phyloP scores from a whole-genome alignment of 2,113 vertebrate genomes.

The Channa argus region DNA sequence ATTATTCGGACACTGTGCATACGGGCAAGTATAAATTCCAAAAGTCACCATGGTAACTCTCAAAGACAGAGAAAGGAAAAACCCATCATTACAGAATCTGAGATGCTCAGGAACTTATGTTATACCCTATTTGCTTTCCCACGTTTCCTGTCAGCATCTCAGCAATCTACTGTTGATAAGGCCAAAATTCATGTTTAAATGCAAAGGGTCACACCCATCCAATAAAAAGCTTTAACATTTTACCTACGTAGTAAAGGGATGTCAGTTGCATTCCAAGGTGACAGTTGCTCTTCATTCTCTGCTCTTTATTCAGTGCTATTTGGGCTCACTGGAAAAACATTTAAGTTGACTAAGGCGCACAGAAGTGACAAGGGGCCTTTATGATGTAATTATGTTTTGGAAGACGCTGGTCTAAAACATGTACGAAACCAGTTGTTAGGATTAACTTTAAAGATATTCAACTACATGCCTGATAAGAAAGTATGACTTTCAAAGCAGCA shows the following conservation, averaged over 20 bases:
- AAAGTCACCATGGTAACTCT: too few relatives aligned
- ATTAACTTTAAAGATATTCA: neutral
- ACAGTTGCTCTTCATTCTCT: slow-evolving; percentile 62
- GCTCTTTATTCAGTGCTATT: slow-evolving; percentile 49
- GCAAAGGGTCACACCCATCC: too few relatives aligned
- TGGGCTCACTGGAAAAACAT: slow-evolving; percentile 58
- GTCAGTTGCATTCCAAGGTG: slow-evolving; percentile 64
- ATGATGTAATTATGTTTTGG: slow-evolving; percentile 43
- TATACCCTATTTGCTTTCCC: too few relatives aligned
- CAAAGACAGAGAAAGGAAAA: too few relatives aligned
- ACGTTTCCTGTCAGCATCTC: too few relatives aligned
- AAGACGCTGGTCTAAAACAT: slow-evolving; percentile 25
- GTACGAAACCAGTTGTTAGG: neutral
- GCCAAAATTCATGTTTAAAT: too few relatives aligned
- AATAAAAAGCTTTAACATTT: neutral
- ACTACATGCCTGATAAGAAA: neutral
- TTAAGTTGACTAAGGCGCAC: slow-evolving; percentile 50
- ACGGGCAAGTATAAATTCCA: too few relatives aligned
- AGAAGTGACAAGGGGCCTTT: slow-evolving; percentile 45
- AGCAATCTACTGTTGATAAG: too few relatives aligned
- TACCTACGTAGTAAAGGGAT: slow-evolving; percentile 17
- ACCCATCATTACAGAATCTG: too few relatives aligned
- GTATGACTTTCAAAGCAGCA: too few relatives aligned
- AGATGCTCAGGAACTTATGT: too few relatives aligned
- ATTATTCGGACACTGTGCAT: too few relatives aligned